phyloP scores from a whole-genome alignment of 2,797 vertebrate genomes.

The Amblyraja radiata region DNA sequence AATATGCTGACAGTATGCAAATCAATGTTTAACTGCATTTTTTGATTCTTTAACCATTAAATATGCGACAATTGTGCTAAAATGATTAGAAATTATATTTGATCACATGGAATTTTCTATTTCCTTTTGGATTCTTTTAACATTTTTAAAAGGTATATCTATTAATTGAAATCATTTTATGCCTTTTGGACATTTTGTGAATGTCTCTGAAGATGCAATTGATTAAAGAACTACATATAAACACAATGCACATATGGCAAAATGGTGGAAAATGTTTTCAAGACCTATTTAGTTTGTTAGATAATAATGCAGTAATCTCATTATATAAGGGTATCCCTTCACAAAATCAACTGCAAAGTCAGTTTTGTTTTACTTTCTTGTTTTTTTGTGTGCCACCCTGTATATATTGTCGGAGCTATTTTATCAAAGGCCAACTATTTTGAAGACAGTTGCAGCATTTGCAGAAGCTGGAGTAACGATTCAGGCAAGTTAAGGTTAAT shows the following conservation, averaged over 20 bases:
- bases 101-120: neutral
- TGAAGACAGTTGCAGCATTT: neutral
- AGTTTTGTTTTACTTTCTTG: neutral
- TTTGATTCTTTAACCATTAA: neutral
- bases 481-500: neutral
- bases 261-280: neutral
- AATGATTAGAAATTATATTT: neutral
- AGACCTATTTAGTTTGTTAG: neutral
- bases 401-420: neutral
- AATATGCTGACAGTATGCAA: neutral
- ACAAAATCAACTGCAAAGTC: neutral
- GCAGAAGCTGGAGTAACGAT: neutral
- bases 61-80: neutral
- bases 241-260: neutral
- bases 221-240: neutral
- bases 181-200: neutral
- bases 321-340: neutral
- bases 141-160: neutral
- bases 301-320: neutral
- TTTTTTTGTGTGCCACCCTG: neutral
- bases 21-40: neutral
- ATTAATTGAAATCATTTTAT: neutral
- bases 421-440: neutral
- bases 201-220: neutral
- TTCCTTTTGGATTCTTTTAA: slow-evolving; percentile 4